Evolutionary conservation across 2,113 vertebrate genomes (phyloP), one percentile per base, ranked within the genome.

Genomic region (Danionella cerebrum): DNA sequence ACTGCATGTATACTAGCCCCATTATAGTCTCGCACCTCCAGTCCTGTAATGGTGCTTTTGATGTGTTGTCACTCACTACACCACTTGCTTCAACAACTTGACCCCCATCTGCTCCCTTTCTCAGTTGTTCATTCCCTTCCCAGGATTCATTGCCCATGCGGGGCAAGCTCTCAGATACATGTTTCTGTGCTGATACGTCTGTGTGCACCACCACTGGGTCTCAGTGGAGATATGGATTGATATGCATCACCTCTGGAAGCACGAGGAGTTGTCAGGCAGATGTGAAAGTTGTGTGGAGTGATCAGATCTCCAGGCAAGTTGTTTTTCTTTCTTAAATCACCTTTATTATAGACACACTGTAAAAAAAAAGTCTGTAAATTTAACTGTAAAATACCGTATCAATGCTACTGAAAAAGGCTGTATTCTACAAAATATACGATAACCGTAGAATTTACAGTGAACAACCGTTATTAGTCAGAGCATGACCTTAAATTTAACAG

Each of bases 1-100:
- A 66, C 51, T 64, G 70, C 72, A 79, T 83, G 67, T 29, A 80
- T 76, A 67, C 72, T 79, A 79, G 82, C 78, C 80, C 80, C 78
- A 82, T 85, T 84, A 81, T 39, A 50, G 76, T 54, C 52, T 71
- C 76, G 77, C 69, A 73, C 71, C 78, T 73, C 77, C 68, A 77
- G 67, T 45, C 31, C 41, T 68, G 69, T 64, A 79, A 82, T 82
- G 79, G 73, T 55, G 70, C 67, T 68, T 59, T 16, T 74, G 18
- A 27, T 55, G 52, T 66, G 27, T 13, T 60, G 69, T 60, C 71
- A 51, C 68, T 72, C 48, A 68, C 50, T 51, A 65, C 21, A 29
- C 42, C 38, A 39, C 54, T 38, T 47, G 41, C 65, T 59, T 38
- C 66, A 41, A 50, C 66, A 69, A 51, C 22, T 64, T 64, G 60